These are phyloP conservation scores for Hirtodrosophila histrioides DNA, from an alignment of 2,888 invertebrate genomes.

Conservation along the genomic window DNA sequence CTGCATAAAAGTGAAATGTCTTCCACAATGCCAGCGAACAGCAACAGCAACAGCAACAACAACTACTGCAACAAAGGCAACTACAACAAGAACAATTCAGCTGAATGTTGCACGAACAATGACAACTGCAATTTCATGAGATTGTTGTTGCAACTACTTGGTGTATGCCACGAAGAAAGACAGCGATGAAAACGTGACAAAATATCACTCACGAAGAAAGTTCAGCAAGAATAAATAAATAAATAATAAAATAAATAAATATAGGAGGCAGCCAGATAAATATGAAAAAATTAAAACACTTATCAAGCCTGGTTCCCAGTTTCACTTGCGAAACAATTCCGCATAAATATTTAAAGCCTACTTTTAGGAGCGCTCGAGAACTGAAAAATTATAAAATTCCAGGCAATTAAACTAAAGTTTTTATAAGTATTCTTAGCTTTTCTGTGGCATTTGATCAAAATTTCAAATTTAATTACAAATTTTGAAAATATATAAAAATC, in stretches of 20 bases:
- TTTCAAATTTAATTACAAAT: no score
- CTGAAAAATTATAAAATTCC: no score
- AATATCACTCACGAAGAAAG: slow-evolving; percentile 44
- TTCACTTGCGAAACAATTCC: no score
- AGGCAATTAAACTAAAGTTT: no score
- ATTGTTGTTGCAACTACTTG: slow-evolving; percentile 27
- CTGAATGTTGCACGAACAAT: slow-evolving; percentile 54
- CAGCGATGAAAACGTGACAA: slow-evolving; percentile 49
- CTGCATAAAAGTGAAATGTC: slow-evolving; percentile 80
- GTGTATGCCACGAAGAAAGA: background rate
- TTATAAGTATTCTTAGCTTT: no score
- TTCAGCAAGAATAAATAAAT: slow-evolving; percentile 7
- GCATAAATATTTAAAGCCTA: no score
- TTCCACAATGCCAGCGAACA: slow-evolving; percentile 73
- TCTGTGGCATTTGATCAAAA: no score
- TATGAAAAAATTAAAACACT: no score
- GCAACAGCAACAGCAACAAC: slow-evolving; percentile 36
- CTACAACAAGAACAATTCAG: slow-evolving; percentile 42
- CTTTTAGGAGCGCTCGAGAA: no score
- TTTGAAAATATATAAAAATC: no score
- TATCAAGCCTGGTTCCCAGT: no score
- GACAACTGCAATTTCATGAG: slow-evolving; percentile 63
- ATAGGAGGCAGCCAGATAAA: no score
- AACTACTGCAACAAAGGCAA: slow-evolving; percentile 3
- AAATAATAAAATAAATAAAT: background rate